A percentile compares a stretch with the other conserved stretches of the same genome.
Conservation (phyloP, 2,113 vertebrate species). For the Shinisaurus crocodilurus region DNA sequence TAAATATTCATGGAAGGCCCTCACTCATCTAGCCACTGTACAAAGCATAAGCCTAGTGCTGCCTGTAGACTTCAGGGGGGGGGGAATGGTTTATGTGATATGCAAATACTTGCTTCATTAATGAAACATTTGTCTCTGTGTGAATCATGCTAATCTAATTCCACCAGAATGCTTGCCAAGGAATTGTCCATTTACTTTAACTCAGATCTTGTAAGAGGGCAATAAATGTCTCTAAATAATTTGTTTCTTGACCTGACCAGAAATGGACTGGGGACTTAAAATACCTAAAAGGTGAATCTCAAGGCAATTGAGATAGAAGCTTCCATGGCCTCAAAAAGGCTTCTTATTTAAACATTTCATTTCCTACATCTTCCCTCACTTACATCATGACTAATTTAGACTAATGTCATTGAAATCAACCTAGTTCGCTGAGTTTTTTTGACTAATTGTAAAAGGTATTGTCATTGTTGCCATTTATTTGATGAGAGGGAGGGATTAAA, state of each 20-base stretch:
- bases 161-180: not conserved
- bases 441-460: not conserved
- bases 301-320: not conserved
- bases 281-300: constrained; percentile 1
- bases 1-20: not conserved
- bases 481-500: too few relatives aligned
- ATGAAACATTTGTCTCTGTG: not conserved
- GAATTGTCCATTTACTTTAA: not conserved
- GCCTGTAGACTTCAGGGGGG: not conserved
- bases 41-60: not conserved
- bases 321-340: not conserved
- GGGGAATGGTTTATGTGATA: not conserved
- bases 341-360: constrained; percentile 23
- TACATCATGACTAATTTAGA: constrained; percentile 6
- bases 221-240: constrained; percentile 17
- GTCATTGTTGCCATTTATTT: not conserved
- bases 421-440: not conserved
- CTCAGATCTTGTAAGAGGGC: not conserved
- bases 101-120: constrained; percentile 3
- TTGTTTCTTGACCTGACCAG: not conserved
- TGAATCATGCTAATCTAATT: constrained; percentile 4
- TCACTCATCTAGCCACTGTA: not conserved
- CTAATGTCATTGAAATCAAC: not conserved
- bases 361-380: not conserved
- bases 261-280: not conserved